Evolutionary conservation across 2,797 vertebrate genomes (phyloP), one percentile per base, ranked within the genome.

Genomic region (Trachurus trachurus): DNA sequence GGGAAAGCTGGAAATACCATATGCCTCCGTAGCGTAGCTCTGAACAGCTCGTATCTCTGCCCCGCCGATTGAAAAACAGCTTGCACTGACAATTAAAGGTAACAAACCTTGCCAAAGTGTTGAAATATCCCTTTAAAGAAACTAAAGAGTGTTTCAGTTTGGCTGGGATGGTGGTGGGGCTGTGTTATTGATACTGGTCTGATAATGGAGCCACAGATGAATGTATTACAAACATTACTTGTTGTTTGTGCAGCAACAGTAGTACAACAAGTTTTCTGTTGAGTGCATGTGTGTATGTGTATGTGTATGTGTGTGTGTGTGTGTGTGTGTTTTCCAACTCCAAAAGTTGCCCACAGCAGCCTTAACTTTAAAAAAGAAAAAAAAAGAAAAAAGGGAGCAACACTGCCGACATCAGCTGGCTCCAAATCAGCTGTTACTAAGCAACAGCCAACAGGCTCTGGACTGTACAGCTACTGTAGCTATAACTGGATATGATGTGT

Each of bases 341-440:
- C 8, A 9, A 63, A 71, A 74, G 40, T 68, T 61, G 19, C 34
- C 49, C 5, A 8, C 53, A 72, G 62, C 54, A 42, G 42, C 58
- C 21, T 74, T 6, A 77, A 82, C 17, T 56, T 63, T 12, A 22
- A 71, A 49, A 26, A 26, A 26, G 26, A 26, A 26, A 26, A 26
- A 3, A 26, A 22, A 71, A 49, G 68, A 77, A 42, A 42, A 66
- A 73, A 34, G 34, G 2, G 2, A 66, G 49, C 21, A 61, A 71
- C 50, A 13, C 26, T 17, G 67, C 37, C n/a, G 21, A 66, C 70
- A 57, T 70, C 70, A 49, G 31, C 65, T 56, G 78, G 74, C 74
- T 81, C 44, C 52, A 4, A 52, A 74, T 78, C 54, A 74, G 64
- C 80, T 21, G 84, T 87, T 88, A 71, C 88, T 69, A 71, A 69